Base-by-base conservation (phyloP, 1,140 invertebrate species). In the Panulirus ornatus region DNA sequence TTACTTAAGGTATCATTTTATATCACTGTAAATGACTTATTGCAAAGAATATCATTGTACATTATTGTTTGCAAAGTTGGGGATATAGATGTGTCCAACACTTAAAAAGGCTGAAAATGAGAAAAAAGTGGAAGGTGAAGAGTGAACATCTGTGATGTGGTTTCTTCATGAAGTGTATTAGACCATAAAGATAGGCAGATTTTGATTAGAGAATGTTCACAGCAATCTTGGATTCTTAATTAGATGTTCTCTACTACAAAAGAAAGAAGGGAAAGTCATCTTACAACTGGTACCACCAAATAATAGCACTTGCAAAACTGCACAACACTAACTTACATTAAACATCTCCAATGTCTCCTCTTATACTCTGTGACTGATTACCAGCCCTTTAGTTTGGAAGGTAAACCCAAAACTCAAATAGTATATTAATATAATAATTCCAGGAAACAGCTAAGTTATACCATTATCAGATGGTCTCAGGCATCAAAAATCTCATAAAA, bases 281-380 rank as follows among this genome's bases (percentile, higher is more conserved):
- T 58, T 38, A 47, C 47, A 82, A 51, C 54, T 63, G 51, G n/a
- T 38, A 63, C 81, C n/a, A 44, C 27, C 51, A 83, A 66, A 66
- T 27, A 83, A 83, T 83, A 83, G 34, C 51, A 83, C 58, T 58
- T 83, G 58, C 81, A 83, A 40, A 83, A 83, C 81, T 83, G 30
- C 81, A 83, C 81, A 83, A 83, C 81, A 83, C 30, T 83, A 27
- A 83, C 81, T 40, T 66, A 51, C 44, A 54, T 42, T 63, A 40
- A 63, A 38, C 36, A 42, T 83, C 66, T 83, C 40, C 81, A 83
- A 58, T 30, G 36, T 36, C 58, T 38, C 75, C 44, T 47, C 44
- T 22, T 44, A 47, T 78, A 47, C 75, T 44, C 44, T 34, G 27
- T 78, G 40, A 42, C 40, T 47, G 44, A 78, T 36, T 44, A 66